Conservation (phyloP, 2,888 invertebrate species). For the Portevinia maculata region DNA sequence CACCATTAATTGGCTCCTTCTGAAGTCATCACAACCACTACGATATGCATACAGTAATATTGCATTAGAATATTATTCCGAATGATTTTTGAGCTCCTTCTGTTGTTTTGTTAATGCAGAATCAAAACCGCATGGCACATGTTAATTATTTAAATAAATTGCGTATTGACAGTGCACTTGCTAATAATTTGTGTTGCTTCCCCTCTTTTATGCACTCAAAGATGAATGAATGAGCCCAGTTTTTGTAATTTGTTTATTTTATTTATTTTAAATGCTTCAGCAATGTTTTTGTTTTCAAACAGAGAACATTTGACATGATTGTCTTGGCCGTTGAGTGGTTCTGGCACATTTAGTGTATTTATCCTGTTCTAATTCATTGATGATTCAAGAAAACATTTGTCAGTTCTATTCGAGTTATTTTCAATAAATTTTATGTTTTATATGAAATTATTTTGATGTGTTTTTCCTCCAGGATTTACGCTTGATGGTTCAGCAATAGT, state of each 20-base stretch:
- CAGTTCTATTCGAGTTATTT: neutral
- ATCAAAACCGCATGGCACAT: constrained; percentile 23
- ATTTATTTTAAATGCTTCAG: constrained; percentile 36
- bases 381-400: constrained; percentile 27
- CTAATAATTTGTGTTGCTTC: constrained; percentile 34
- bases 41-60: neutral
- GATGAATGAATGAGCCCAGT: constrained; percentile 43
- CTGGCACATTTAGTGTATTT: constrained; percentile 12
- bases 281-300: constrained; percentile 21
- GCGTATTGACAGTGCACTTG: constrained; percentile 51
- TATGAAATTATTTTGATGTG: neutral
- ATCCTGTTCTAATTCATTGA: constrained; percentile 36
- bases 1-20: constrained; percentile 52
- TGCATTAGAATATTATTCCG: constrained; percentile 37
- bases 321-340: constrained; percentile 22
- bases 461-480: no score
- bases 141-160: constrained; percentile 58
- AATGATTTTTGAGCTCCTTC: constrained; percentile 2
- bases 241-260: constrained; percentile 45
- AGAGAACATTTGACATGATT: constrained; percentile 29
- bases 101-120: constrained; percentile 14
- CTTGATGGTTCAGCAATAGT: no score
- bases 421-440: neutral
- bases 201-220: constrained; percentile 8
- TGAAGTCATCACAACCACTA: constrained; percentile 51